Base-by-base conservation (phyloP, 2,113 vertebrate genomes). In the Thomomys bottae region DNA sequence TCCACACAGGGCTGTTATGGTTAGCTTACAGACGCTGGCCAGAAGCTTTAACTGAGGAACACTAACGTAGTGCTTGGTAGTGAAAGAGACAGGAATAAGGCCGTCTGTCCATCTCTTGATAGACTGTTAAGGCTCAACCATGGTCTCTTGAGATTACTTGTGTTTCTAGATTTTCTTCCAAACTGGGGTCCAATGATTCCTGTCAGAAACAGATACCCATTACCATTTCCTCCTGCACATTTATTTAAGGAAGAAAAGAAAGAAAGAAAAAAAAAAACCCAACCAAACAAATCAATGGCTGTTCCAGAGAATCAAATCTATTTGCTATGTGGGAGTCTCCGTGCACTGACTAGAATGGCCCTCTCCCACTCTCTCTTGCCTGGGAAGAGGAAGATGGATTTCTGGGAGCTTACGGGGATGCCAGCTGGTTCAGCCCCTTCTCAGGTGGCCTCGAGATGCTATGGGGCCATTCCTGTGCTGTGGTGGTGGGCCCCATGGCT, bases 171-270 rank as follows among this genome's bases (percentile, higher is more conserved):
- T 57, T 92, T 93, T 93, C 80, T 93, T 91, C 32, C 78, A 86
- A 23, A 66, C 84, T 49, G 36, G 64, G 70, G 77, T 94, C 77
- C 95, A 92, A 92, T 88, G 87, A 96, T 82, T 84, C 64, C 84
- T 30, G 0, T 91, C 72, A 86, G 68, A 96, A 94, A 63, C 88
- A 79, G 90, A 87, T 36, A 90, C 9, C 30, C 72, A 32, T 59
- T 87, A 59, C 83, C 72, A 54, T 96, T 96, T 94, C 92, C 90
- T 87, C 91, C 61, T 85, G 71, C 12, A 10, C 80, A 64, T 89
- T 96, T 96, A 95, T 87, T 96, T 95, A 96, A 93, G 54, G 26
- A 23, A 34, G 67, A 45, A 11, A 11, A 45, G 6, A n/a, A n/a
- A n/a, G n/a, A n/a, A n/a, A n/a, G n/a, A n/a, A n/a, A n/a, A n/a